Base-by-base conservation (phyloP, 1,140 invertebrate species). In the Camponotus pennsylvanicus region DNA sequence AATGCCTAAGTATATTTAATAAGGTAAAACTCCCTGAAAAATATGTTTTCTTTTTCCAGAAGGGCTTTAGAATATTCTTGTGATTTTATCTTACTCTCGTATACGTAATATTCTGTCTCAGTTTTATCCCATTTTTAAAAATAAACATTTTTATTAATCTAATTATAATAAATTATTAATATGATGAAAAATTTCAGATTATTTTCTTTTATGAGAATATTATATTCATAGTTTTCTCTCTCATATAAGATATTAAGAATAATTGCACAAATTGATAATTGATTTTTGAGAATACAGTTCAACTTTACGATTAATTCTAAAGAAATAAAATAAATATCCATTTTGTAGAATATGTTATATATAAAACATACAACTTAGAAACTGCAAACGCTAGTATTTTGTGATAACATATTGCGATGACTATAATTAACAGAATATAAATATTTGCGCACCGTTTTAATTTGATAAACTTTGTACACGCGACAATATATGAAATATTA, bases 401-500 rank as follows among this genome's bases (percentile, higher is more conserved):
- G n/a, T 21, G 34, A 76, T 61, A 61, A 37, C n/a, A 42, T 40
- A 75, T 21, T 37, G 52, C 34, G n/a, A 34, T 4, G 6, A 27
- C 13, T 76, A 76, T 27, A 76, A 52, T 76, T 34, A 76, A 76
- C 37, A 76, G 37, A 8, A 9, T 57, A 37, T 61, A 76, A 76
- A 76, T 76, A 61, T 76, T 76, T 76, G 21, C 7, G 1, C n/a
- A 27, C 15, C 11, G 21, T 40, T 76, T 57, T 57, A 13, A 13
- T 76, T 76, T 42, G 13, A 75, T 75, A 59, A 42, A 76, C 3
- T 21, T 61, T 40, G 55, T n/a, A 21, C 13, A 13, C 37, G 21
- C 8, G 55, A 21, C 55, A 21, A 7, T 75, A 18, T 40, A 9
- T 59, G 59, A 27, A 21, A 34, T 27, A 76, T 40, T 42, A 40